A percentile compares a stretch with the other conserved stretches of the same genome.
Conservation (phyloP, 2,888 invertebrate genomes). For the Meiosimyza platycephala region DNA sequence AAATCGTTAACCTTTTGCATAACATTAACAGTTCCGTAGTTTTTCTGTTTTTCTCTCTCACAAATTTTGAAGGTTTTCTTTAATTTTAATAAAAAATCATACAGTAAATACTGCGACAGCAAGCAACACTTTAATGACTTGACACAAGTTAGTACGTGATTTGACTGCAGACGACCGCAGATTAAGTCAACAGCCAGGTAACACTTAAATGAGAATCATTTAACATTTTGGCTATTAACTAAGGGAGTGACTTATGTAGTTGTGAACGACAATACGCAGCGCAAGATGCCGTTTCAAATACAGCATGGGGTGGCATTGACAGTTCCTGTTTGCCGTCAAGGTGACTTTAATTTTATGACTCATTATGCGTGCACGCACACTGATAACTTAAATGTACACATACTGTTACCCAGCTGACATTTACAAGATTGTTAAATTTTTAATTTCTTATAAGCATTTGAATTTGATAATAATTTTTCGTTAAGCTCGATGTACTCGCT, state of each 20-base stretch:
- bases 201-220: not conserved
- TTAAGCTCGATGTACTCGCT: too few species aligned
- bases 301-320: not conserved
- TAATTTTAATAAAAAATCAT: not conserved
- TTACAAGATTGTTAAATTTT: too few species aligned
- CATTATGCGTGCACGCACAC: constrained; percentile 32
- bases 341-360: constrained; percentile 29
- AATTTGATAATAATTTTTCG: too few species aligned
- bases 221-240: constrained; percentile 16
- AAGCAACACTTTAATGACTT: constrained; percentile 41
- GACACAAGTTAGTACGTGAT: constrained; percentile 47
- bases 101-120: not conserved
- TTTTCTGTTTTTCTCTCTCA: not conserved
- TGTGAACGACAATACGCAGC: not conserved
- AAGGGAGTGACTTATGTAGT: too few species aligned
- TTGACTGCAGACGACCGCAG: constrained; percentile 43
- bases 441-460: too few species aligned
- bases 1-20: too few species aligned
- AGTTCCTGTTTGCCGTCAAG: not conserved
- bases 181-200: constrained; percentile 33
- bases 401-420: not conserved
- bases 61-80: not conserved
- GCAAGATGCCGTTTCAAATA: not conserved
- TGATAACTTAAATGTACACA: not conserved
- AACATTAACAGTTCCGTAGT: not conserved